Conservation (phyloP, 2,888 invertebrate species). For the Terebella lapidaria region DNA sequence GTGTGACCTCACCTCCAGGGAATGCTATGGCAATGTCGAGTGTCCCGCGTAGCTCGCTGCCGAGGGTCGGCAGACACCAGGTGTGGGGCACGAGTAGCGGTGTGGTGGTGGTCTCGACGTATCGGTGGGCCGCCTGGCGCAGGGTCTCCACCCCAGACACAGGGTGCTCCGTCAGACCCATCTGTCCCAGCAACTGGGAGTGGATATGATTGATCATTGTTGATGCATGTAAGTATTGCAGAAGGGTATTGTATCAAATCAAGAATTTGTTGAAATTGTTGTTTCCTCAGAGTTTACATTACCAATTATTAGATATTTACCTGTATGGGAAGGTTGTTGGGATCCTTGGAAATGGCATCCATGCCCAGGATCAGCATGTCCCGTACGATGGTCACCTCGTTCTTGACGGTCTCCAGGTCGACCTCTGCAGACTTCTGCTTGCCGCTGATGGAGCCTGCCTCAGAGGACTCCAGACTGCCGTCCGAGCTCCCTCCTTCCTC, state of each 20-base stretch:
- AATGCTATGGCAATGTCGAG: not conserved
- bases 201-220: no score
- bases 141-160: not conserved
- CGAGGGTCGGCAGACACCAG: not conserved
- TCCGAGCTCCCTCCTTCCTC: not conserved
- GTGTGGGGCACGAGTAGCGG: not conserved
- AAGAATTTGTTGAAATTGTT: no score
- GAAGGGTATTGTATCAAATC: no score
- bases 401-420: not conserved
- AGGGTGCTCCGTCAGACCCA: not conserved
- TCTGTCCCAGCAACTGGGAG: not conserved
- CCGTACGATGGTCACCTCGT: constrained; percentile 25
- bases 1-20: not conserved
- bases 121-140: not conserved
- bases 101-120: not conserved
- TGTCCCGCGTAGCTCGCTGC: not conserved
- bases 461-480: not conserved
- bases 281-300: no score
- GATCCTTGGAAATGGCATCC: constrained; percentile 30
- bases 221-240: no score
- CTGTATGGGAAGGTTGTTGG: constrained; percentile 27
- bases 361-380: constrained; percentile 28
- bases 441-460: no score
- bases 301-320: constrained; percentile 16
- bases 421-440: not conserved